Evolutionary conservation across 2,113 vertebrate genomes (phyloP), one percentile per base, ranked within the genome.

Genomic region (Machaerirhynchus nigripectus): DNA sequence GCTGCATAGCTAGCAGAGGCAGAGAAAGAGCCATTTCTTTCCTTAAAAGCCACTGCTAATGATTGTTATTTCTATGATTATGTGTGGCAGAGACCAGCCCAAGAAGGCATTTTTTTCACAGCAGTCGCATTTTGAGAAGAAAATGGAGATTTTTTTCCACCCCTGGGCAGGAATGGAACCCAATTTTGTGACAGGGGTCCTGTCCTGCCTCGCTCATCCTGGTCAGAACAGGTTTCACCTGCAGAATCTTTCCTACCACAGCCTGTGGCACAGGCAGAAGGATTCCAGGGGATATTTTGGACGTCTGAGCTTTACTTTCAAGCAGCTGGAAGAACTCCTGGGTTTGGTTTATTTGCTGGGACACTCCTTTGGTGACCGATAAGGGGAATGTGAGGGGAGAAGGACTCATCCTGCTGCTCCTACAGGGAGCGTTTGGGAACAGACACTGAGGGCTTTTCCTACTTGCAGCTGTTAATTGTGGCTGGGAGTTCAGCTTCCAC

Each of bases 51-150:
- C 85, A 15, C 57, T 27, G 60, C 83, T 46, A 80, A 37, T 24
- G 0, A 2, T 11, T 30, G 7, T 40, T 68, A 47, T 55, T 49
- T 64, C 68, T 46, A 0, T 42, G 30, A 10, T 4, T 56, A 7
- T 28, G 3, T 27, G 13, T 31, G 77, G 39, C 74, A 76, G 52
- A 71, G 9, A 61, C 28, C 17, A 5, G 16, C 15, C n/a, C 27
- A 47, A 53, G 20, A 63, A 53, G 11, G 13, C 24, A 12, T 33
- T 80, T 79, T 71, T 68, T n/a, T 35, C 70, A 56, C 57, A 88
- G 39, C 44, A 84, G 46, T 27, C 8, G 3, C 18, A 7, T 64
- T 87, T 93, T 63, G 57, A 78, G 68, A 56, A 42, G 49, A 74
- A 65, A 93, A 55, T 18, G 2, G 3, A 52, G 21, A 0, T 6